Evolutionary conservation across 2,888 invertebrate genomes (phyloP).

Genomic region (Galeruca laticollis): DNA sequence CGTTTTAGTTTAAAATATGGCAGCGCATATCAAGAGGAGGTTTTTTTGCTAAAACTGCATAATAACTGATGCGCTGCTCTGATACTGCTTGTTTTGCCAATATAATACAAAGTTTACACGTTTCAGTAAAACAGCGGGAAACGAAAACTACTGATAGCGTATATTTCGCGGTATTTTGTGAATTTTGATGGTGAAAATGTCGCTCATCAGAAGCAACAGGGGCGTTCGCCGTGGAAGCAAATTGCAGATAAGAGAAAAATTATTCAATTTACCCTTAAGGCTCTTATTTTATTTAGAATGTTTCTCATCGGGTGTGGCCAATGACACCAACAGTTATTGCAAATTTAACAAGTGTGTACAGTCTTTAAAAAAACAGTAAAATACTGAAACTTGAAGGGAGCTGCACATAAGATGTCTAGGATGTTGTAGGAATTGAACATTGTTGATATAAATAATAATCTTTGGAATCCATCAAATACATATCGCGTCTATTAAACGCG

Average conservation of each 20-base stretch:
- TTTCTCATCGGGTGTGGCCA: too few relatives aligned
- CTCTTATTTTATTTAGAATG: background rate
- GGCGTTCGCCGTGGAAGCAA: background rate
- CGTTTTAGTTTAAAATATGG: slow-evolving; percentile 29
- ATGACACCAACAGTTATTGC: too few relatives aligned
- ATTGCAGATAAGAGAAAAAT: background rate
- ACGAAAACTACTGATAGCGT: slow-evolving; percentile 40
- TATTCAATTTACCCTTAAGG: background rate
- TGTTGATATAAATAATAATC: too few relatives aligned
- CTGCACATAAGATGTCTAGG: too few relatives aligned
- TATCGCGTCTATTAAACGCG: too few relatives aligned
- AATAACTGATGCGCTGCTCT: slow-evolving; percentile 44
- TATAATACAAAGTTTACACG: slow-evolving; percentile 53
- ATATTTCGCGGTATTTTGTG: slow-evolving; percentile 29
- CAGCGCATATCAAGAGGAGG: slow-evolving; percentile 35
- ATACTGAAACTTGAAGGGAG: too few relatives aligned
- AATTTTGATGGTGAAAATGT: slow-evolving; percentile 23
- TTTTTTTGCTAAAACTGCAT: slow-evolving; percentile 48
- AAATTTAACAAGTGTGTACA: too few relatives aligned
- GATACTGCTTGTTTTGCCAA: slow-evolving; percentile 52
- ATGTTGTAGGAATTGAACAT: too few relatives aligned
- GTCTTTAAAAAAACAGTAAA: too few relatives aligned
- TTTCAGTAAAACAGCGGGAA: slow-evolving; percentile 49
- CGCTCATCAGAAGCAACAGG: slow-evolving; percentile 22
- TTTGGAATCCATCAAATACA: too few relatives aligned